Conservation (phyloP, 1,140 invertebrate species). For the Euura lappo region DNA sequence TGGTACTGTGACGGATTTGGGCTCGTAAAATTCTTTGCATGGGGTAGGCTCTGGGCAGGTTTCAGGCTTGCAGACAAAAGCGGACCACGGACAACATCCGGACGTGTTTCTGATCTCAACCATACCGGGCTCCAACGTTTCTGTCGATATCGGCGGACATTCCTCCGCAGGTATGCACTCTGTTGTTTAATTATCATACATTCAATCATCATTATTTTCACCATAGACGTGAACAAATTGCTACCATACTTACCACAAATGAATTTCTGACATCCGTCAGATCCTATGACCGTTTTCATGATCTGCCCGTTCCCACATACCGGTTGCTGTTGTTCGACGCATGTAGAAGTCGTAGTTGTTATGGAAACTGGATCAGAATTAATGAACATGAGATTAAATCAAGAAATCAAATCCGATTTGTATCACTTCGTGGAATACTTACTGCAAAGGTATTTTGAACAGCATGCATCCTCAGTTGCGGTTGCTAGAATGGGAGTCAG, state of each 20-base stretch:
- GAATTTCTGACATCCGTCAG: conserved; percentile 70
- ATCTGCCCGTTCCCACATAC: conserved; percentile 73
- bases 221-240: conserved; percentile 11
- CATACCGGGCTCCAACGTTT: conserved; percentile 66
- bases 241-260: conserved; percentile 67
- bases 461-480: conserved; percentile 68
- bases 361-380: conserved; percentile 58
- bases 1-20: conserved; percentile 50
- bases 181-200: conserved; percentile 33
- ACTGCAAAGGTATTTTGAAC: conserved; percentile 73
- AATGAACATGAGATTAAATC: conserved; percentile 9
- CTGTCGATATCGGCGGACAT: conserved; percentile 62
- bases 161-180: conserved; percentile 74
- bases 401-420: conserved; percentile 15
- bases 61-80: conserved; percentile 66
- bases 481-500: conserved; percentile 61
- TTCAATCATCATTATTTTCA: conserved; percentile 17
- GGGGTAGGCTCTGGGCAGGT: conserved; percentile 64
- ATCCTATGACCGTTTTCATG: conserved; percentile 66
- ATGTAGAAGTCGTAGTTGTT: conserved; percentile 58
- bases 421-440: conserved; percentile 33
- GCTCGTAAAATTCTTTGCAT: conserved; percentile 67
- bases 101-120: conserved; percentile 61
- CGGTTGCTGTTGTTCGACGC: conserved; percentile 69
- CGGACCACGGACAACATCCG: conserved; percentile 73